Evolutionary conservation across 2,888 invertebrate genomes (phyloP).

Genomic region (Bruchidius siliquastri): DNA sequence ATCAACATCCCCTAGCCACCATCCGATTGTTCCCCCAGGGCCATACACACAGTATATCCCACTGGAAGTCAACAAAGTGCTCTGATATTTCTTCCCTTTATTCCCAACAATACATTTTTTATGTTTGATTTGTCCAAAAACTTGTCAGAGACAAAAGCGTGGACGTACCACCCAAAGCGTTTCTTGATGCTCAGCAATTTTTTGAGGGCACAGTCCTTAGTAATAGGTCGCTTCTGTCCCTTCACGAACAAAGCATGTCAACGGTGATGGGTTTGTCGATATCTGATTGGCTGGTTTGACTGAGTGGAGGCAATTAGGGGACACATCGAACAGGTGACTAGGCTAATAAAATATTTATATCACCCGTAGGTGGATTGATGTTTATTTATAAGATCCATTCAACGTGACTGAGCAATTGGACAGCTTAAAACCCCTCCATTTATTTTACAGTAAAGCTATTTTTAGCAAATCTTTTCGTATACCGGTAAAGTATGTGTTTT

Average conservation of each 20-base stretch:
- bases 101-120: not conserved
- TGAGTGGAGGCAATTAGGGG: not conserved
- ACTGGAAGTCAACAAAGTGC: not conserved
- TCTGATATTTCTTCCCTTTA: not conserved
- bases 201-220: not conserved
- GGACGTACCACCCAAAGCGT: not conserved
- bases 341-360: too few relatives aligned
- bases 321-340: not conserved
- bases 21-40: not conserved
- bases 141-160: not conserved
- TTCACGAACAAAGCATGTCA: not conserved
- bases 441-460: too few relatives aligned
- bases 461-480: too few relatives aligned
- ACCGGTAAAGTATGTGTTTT: too few relatives aligned
- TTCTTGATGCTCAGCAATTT: not conserved
- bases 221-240: not conserved
- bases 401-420: not conserved
- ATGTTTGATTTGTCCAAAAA: not conserved
- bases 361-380: not conserved
- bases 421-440: too few relatives aligned
- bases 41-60: not conserved
- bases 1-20: not conserved
- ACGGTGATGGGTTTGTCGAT: not conserved
- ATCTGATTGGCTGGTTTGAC: not conserved
- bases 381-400: not conserved